Evolutionary conservation across 2,797 vertebrate species (phyloP).

Genomic region (Hydrophis major): DNA sequence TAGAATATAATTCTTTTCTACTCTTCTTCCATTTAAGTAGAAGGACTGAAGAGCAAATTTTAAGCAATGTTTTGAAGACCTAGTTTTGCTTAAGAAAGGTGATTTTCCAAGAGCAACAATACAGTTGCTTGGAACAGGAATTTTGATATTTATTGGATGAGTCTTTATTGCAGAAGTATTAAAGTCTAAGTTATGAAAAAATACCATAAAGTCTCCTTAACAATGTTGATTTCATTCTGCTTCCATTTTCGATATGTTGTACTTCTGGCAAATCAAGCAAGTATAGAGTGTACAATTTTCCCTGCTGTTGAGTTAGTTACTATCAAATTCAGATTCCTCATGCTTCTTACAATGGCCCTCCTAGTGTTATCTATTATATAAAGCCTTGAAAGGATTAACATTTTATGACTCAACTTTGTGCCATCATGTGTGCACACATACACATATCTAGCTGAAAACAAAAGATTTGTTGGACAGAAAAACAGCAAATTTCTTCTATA

Average conservation of each 20-base stretch:
- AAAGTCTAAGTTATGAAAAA: background rate
- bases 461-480: constrained; percentile 1
- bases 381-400: constrained; percentile 26
- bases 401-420: constrained; percentile 21
- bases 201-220: background rate
- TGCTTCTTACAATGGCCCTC: constrained; percentile 10
- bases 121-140: background rate
- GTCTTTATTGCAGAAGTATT: background rate
- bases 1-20: background rate
- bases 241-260: background rate
- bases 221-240: background rate
- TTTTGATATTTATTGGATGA: background rate
- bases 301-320: background rate
- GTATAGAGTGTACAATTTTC: background rate
- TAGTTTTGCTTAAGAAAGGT: background rate
- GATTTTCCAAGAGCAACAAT: background rate
- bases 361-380: constrained; percentile 22
- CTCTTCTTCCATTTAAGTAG: background rate
- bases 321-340: constrained; percentile 13
- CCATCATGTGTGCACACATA: constrained; percentile 1
- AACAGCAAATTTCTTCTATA: background rate
- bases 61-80: background rate
- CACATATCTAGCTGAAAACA: constrained; percentile 12
- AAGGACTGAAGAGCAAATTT: background rate
- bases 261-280: background rate